Base-by-base conservation (phyloP, 2,888 invertebrate genomes). In the Drosophila tripunctata region DNA sequence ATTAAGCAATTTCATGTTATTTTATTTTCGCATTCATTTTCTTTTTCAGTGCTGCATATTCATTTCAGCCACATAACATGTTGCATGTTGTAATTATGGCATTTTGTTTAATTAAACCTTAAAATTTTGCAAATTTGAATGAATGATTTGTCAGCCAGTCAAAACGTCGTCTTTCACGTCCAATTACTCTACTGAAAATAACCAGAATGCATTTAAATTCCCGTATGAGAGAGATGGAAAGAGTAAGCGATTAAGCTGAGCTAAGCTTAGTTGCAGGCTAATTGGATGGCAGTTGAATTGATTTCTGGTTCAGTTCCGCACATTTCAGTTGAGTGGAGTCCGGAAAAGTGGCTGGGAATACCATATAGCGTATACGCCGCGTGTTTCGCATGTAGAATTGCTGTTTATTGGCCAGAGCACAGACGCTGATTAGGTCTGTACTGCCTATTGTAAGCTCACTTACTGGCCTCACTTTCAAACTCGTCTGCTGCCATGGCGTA, bases 81-180 rank as follows among this genome's bases (percentile, higher is more conserved):
- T n/a, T 22, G 8, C n/a, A 21, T 33, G 41, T 35, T 44, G 65
- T 75, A 65, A 71, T 68, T 78, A 43, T 57, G 38, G 51, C 69
- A 60, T 43, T 61, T 66, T 83, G 31, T 44, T 66, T 62, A 71
- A 81, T 80, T 71, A 67, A 68, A 70, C 55, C 65, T 71, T 67
- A 21, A 47, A 58, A 65, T 66, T 56, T 45, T 7, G 5, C 12
- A 5, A 30, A 62, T 63, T 66, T 19, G 36, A 48, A 44, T 33
- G 51, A 48, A 30, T 50, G 40, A 22, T 36, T 47, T 60, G 48
- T 40, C 56, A 72, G 55, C 21, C 48, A 40, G 40, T 44, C 15
- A 52, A 52, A 48, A 19, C 33, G 40, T 21, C 31, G 12, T 15
- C 12, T 10, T 6, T 36, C n/a, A 10, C 48, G 21, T 35, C 19